These are phyloP conservation scores for Myodes glareolus DNA, from an alignment of 2,113 vertebrate species.

Conservation along the genomic window DNA sequence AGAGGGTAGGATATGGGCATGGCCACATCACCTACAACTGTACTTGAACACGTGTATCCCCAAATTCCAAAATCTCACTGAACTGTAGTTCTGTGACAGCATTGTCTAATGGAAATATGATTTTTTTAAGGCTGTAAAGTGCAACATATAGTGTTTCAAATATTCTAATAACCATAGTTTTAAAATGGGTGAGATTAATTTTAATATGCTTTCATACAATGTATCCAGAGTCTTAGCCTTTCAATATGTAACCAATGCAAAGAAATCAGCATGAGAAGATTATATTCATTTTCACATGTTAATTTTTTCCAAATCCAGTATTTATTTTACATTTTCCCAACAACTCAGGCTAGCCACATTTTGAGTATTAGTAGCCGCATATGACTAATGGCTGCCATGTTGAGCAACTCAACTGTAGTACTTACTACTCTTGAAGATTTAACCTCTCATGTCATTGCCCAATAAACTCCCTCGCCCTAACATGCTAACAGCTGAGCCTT, in stretches of 20 bases:
- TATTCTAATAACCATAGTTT: not conserved
- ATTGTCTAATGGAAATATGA: not conserved
- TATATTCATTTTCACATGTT: not conserved
- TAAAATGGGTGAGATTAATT: constrained; percentile 1
- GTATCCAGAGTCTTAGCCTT: not conserved
- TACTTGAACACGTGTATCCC: not conserved
- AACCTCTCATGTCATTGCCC: not conserved
- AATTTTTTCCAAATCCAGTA: constrained; percentile 14
- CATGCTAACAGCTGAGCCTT: not conserved
- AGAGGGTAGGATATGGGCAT: not conserved
- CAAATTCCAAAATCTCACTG: not conserved
- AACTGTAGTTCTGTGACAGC: not conserved
- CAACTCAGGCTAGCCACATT: not conserved
- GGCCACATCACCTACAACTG: not conserved
- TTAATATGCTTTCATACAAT: not conserved
- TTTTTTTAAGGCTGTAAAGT: not conserved
- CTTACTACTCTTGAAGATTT: not conserved
- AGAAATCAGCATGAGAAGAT: not conserved
- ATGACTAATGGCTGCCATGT: not conserved
- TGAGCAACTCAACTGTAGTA: not conserved
- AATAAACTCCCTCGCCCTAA: not conserved
- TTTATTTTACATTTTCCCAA: not conserved
- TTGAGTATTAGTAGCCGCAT: not conserved
- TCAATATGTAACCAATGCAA: not conserved
- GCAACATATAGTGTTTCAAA: not conserved